These are phyloP conservation scores for Regulus satrapa DNA, from an alignment of 2,113 vertebrate genomes.

Conservation along the genomic window DNA sequence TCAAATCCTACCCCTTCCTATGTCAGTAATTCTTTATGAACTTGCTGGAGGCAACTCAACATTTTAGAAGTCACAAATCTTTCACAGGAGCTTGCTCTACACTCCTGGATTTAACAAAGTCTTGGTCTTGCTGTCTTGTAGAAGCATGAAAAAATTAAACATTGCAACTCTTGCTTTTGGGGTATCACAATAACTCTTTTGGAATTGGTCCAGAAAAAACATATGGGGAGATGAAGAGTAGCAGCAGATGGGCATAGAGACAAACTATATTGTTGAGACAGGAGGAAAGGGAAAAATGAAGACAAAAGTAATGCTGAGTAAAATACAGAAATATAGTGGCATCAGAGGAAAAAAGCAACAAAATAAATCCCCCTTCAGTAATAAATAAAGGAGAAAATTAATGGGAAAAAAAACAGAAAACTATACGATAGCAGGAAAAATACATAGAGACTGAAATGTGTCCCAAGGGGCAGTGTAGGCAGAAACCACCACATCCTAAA, in stretches of 20 bases:
- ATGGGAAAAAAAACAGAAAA: not conserved
- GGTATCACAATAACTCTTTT: not conserved
- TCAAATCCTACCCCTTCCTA: not conserved
- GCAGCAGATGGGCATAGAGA: not conserved
- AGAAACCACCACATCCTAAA: not conserved
- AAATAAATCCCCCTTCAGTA: not conserved
- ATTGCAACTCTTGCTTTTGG: not conserved
- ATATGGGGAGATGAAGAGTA: not conserved
- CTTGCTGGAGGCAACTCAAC: not conserved
- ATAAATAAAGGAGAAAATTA: not conserved
- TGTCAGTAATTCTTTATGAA: not conserved
- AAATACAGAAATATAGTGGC: not conserved
- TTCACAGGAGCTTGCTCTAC: not conserved
- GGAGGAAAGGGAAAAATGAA: not conserved
- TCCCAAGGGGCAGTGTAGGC: not conserved
- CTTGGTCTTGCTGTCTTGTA: fast-evolving
- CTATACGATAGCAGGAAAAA: not conserved
- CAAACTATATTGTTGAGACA: not conserved
- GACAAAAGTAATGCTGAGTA: not conserved
- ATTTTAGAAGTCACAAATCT: not conserved
- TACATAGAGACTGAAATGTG: not conserved
- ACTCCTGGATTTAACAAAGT: not conserved
- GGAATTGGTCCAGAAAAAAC: not conserved
- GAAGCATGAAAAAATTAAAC: not conserved
- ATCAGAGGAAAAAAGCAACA: not conserved